These are phyloP conservation scores for Altica lythri DNA, from an alignment of 2,888 invertebrate genomes.

Conservation along the genomic window DNA sequence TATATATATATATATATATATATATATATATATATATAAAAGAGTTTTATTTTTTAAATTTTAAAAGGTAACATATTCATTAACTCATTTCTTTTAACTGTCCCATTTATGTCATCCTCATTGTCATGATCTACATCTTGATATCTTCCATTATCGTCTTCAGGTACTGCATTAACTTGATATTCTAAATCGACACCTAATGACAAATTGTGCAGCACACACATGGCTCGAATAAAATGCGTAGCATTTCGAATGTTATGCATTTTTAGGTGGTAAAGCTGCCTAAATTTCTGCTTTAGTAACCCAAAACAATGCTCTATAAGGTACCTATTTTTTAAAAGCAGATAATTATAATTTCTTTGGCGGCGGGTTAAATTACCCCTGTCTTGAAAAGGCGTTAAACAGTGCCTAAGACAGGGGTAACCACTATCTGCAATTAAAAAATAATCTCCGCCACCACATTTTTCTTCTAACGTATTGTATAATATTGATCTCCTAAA, in stretches of 20 bases:
- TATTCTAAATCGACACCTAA: constrained; percentile 3
- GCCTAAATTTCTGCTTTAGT: constrained; percentile 22
- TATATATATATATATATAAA: not conserved
- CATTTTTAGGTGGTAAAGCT: constrained; percentile 20
- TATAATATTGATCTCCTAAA: constrained; percentile 22
- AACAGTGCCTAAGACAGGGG: constrained; percentile 29
- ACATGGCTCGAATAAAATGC: constrained; percentile 19
- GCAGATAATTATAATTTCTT: not conserved
- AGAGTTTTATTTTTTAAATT: not conserved
- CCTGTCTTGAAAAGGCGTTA: constrained; percentile 35
- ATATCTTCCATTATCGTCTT: constrained; percentile 12
- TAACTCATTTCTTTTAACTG: not conserved
- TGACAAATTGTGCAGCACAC: constrained; percentile 18
- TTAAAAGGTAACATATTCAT: not conserved
- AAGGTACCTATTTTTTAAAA: not conserved
- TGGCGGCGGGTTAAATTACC: constrained; percentile 21
- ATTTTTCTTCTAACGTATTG: constrained; percentile 28
- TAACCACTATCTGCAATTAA: constrained; percentile 39
- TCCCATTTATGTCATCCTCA: not conserved
- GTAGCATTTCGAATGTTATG: constrained; percentile 16
- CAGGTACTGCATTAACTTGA: constrained; percentile 9
- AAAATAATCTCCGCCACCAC: constrained; percentile 28
- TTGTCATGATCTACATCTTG: constrained; percentile 15
- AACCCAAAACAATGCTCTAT: constrained; percentile 19
- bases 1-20: not conserved